These are phyloP conservation scores for Catharus fuscescens DNA, from an alignment of 2,113 vertebrate species.

Conservation along the genomic window DNA sequence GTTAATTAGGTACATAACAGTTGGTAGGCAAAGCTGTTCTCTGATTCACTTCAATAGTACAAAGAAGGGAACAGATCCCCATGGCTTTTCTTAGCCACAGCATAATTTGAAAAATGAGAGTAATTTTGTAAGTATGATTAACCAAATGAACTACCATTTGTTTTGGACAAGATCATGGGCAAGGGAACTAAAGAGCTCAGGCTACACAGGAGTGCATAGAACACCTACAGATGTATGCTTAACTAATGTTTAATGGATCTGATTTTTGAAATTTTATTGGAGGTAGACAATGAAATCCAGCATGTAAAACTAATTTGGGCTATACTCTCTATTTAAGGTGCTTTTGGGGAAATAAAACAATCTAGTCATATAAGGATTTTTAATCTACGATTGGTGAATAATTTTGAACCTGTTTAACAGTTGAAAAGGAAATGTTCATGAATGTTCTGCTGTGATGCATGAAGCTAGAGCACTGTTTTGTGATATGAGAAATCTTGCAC, in stretches of 20 bases:
- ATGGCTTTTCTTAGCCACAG: not conserved
- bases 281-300: not conserved
- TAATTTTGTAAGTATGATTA: not conserved
- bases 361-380: not conserved
- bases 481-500: not conserved
- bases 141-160: not conserved
- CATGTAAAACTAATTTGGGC: not conserved
- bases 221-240: not conserved
- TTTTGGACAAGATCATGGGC: not conserved
- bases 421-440: not conserved
- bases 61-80: not conserved
- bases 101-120: not conserved
- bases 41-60: not conserved
- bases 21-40: not conserved
- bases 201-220: not conserved
- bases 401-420: not conserved
- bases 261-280: not conserved
- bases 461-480: not conserved
- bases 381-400: not conserved
- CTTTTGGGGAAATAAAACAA: not conserved
- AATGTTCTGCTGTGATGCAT: not conserved
- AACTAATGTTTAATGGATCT: not conserved
- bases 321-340: not conserved
- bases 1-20: slow-evolving; percentile 21
- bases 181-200: not conserved